Conservation (phyloP, 2,113 vertebrate species). For the Pyxicephalus adspersus region DNA sequence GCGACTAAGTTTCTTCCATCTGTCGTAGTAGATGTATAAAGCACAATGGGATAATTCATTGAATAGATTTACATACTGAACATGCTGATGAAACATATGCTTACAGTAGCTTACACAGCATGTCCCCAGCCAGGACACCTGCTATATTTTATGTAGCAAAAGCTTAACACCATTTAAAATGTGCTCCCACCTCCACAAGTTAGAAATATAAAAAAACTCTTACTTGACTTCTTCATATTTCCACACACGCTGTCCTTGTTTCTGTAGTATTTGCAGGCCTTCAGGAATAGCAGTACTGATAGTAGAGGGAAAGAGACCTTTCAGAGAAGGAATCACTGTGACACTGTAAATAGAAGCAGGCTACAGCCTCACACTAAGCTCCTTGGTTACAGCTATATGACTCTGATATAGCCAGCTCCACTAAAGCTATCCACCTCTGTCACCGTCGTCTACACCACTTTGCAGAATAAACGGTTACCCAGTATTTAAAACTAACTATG, state of each 20-base stretch:
- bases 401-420: constrained; percentile 7
- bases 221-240: constrained; percentile 55
- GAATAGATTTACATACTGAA: constrained; percentile 9
- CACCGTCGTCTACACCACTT: too few relatives aligned
- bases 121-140: constrained; percentile 38
- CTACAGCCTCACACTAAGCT: neutral
- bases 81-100: constrained; percentile 36
- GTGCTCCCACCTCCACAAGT: neutral
- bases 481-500: too few relatives aligned
- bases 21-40: neutral
- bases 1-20: neutral
- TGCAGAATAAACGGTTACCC: too few relatives aligned
- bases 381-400: constrained; percentile 25
- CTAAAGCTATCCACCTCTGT: neutral
- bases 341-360: constrained; percentile 52
- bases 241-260: neutral
- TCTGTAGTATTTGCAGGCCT: neutral
- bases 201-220: constrained; percentile 25
- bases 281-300: constrained; percentile 39
- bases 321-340: constrained; percentile 33
- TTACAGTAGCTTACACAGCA: constrained; percentile 11
- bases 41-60: constrained; percentile 5
- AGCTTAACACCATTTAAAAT: neutral
- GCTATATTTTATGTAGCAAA: constrained; percentile 25
- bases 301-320: constrained; percentile 34